phyloP scores from a whole-genome alignment of 1,140 invertebrate species.

The Hyposmocoma kahamanoa region DNA sequence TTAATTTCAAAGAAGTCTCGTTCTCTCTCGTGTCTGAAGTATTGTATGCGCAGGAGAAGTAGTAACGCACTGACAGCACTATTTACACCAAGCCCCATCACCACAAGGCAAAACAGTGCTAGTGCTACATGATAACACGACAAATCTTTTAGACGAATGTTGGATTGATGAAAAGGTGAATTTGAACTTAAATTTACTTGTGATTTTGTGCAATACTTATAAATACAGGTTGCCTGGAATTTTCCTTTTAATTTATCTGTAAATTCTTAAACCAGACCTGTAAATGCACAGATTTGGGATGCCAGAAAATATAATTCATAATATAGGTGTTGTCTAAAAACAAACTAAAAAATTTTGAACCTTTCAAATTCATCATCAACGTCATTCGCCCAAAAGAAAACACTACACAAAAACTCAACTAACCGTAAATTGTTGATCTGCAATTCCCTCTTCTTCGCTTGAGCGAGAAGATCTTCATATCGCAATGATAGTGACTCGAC shows the following conservation, averaged over 20 bases:
- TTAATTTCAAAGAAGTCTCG: too few relatives aligned
- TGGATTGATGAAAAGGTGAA: too few relatives aligned
- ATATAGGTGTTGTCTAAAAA: too few relatives aligned
- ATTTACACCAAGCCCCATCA: slow-evolving; percentile 46
- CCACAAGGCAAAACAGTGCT: slow-evolving; percentile 48
- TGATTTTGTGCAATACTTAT: too few relatives aligned
- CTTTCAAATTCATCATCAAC: neutral
- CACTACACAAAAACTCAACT: slow-evolving; percentile 15
- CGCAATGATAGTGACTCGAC: slow-evolving; percentile 78
- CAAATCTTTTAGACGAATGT: slow-evolving; percentile 8
- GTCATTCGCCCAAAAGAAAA: neutral
- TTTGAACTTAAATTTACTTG: too few relatives aligned
- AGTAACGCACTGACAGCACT: slow-evolving; percentile 4
- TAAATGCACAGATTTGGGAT: too few relatives aligned
- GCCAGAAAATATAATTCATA: too few relatives aligned
- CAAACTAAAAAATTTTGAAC: too few relatives aligned
- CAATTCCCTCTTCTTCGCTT: slow-evolving; percentile 83
- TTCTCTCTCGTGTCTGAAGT: too few relatives aligned
- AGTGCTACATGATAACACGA: slow-evolving; percentile 39
- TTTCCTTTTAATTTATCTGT: too few relatives aligned
- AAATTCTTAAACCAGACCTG: too few relatives aligned
- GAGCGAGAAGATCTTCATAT: slow-evolving; percentile 80
- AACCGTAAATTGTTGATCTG: slow-evolving; percentile 84
- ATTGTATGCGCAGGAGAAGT: neutral
- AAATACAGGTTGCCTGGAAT: too few relatives aligned